phyloP scores from a whole-genome alignment of 37 sponge, comb jelly and placozoan genomes.

The Halisarca cf. caerulea region DNA sequence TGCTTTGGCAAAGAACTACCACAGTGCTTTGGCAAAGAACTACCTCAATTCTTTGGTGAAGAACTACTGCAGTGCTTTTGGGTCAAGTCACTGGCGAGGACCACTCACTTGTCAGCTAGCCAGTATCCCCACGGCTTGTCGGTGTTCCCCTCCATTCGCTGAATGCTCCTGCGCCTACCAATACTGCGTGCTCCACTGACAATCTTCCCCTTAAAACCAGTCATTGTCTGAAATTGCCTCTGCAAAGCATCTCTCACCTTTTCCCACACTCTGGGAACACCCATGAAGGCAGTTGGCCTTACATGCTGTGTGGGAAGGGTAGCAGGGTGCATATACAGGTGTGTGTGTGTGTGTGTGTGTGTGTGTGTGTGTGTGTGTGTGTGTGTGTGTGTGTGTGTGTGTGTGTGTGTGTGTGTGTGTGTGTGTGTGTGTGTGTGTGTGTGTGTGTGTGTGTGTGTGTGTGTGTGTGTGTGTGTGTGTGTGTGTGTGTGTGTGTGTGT shows the following conservation, averaged over 20 bases:
- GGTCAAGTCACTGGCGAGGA: too few species aligned
- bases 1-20: too few species aligned
- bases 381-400: too few species aligned
- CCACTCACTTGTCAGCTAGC: conserved; percentile 79
- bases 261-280: conserved; percentile 98
- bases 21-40: too few species aligned
- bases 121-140: conserved; percentile 84
- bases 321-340: background rate
- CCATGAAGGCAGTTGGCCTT: conserved; percentile 87
- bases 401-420: too few species aligned
- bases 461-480: too few species aligned
- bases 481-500: too few species aligned
- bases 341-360: background rate
- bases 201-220: conserved; percentile 52
- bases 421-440: too few species aligned
- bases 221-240: conserved; percentile 29
- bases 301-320: conserved; percentile 71
- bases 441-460: too few species aligned
- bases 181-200: conserved; percentile 38
- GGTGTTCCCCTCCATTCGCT: conserved; percentile 47
- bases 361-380: too few species aligned
- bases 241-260: conserved; percentile 86
- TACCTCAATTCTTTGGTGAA: too few species aligned
- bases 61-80: too few species aligned
- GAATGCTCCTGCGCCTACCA: conserved; percentile 48